Evolutionary conservation across 2,797 vertebrate genomes (phyloP).

Genomic region (Ataeniobius toweri): DNA sequence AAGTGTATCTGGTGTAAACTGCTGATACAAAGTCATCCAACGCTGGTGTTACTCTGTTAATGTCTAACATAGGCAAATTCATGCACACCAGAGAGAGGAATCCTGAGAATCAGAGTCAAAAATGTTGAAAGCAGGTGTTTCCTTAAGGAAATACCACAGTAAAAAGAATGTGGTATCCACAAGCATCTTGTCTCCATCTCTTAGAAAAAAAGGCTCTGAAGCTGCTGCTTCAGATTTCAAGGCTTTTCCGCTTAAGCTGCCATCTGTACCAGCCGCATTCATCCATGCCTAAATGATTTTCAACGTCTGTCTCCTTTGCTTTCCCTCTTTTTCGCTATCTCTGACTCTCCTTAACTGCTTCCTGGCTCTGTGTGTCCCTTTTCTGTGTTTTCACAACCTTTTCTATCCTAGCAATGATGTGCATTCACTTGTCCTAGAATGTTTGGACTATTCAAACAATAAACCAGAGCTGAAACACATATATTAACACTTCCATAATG

Average conservation of each 20-base stretch:
- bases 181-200: constrained; percentile 50
- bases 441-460: constrained; percentile 18
- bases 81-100: constrained; percentile 42
- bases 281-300: constrained; percentile 70
- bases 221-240: constrained; percentile 74
- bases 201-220: constrained; percentile 62
- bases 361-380: constrained; percentile 24
- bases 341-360: constrained; percentile 23
- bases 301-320: constrained; percentile 60
- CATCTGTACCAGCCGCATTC: constrained; percentile 65
- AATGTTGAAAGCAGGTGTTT: constrained; percentile 77
- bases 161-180: constrained; percentile 68
- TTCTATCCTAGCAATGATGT: constrained; percentile 3
- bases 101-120: constrained; percentile 62
- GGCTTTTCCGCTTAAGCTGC: constrained; percentile 67
- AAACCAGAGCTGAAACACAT: constrained; percentile 13
- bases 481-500: background rate
- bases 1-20: background rate
- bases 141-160: constrained; percentile 78
- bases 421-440: constrained; percentile 11
- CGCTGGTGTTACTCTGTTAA: constrained; percentile 1
- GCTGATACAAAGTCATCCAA: background rate
- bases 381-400: constrained; percentile 17
- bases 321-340: constrained; percentile 35
- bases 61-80: constrained; percentile 15